Evolutionary conservation across 1,140 invertebrate species (phyloP).

Genomic region (Mya arenaria): DNA sequence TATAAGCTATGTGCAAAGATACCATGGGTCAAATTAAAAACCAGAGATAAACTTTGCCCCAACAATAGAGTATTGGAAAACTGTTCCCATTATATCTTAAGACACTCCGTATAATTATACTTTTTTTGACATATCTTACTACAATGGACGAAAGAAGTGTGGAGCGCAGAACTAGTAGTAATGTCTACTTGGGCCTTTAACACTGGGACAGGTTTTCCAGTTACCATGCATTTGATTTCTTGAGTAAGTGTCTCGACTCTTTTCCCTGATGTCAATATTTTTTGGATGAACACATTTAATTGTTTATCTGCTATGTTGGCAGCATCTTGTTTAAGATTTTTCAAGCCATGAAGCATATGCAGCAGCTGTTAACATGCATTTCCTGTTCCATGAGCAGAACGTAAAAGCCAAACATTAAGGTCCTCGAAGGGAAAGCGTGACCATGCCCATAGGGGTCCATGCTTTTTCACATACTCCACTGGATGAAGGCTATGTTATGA

Average conservation of each 20-base stretch:
- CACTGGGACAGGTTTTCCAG: too few relatives aligned
- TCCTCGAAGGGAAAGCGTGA: slow-evolving; percentile 40
- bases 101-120: too few relatives aligned
- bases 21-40: too few relatives aligned
- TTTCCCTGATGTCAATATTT: neutral
- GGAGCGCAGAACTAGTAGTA: too few relatives aligned
- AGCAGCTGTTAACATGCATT: slow-evolving; percentile 6
- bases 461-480: neutral
- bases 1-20: too few relatives aligned
- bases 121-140: too few relatives aligned
- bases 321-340: neutral
- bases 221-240: too few relatives aligned
- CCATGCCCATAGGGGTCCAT: slow-evolving; percentile 39
- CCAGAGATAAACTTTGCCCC: too few relatives aligned
- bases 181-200: too few relatives aligned
- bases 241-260: neutral
- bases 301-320: neutral
- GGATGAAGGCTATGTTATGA: slow-evolving; percentile 15
- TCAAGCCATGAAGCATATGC: neutral
- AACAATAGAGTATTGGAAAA: too few relatives aligned
- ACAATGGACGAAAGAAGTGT: too few relatives aligned
- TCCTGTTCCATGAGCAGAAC: slow-evolving; percentile 18
- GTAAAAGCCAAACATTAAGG: neutral
- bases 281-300: neutral
- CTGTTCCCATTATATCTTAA: too few relatives aligned